Evolutionary conservation across 2,888 invertebrate species (phyloP).

Genomic region (Argyra leucocephala): DNA sequence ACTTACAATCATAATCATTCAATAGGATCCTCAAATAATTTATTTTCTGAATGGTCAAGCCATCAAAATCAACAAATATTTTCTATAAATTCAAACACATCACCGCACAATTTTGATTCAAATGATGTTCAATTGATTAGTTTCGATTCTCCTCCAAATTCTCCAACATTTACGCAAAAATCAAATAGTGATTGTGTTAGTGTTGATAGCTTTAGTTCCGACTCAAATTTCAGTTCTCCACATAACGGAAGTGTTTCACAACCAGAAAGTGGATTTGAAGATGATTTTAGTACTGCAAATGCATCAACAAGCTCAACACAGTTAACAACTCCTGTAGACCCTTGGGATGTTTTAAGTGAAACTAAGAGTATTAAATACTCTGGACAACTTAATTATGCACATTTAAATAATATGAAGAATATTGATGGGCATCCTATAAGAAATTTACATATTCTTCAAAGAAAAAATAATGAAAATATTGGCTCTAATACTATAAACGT

Average conservation of each 20-base stretch:
- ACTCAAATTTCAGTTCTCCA: slow-evolving; percentile 53
- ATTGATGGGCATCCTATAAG: slow-evolving; percentile 32
- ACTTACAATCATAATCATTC: not conserved
- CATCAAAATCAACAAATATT: not conserved
- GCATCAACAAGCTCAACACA: slow-evolving; percentile 25
- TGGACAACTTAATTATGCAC: slow-evolving; percentile 35
- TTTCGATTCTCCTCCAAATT: slow-evolving; percentile 62
- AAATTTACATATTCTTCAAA: slow-evolving; percentile 27
- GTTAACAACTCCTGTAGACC: slow-evolving; percentile 37
- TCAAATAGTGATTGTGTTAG: slow-evolving; percentile 67
- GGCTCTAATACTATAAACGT: slow-evolving; percentile 48
- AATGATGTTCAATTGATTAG: slow-evolving; percentile 52
- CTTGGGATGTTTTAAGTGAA: slow-evolving; percentile 39
- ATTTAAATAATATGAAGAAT: slow-evolving; percentile 9
- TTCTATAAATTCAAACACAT: slow-evolving; percentile 10
- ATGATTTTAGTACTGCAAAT: slow-evolving; percentile 57
- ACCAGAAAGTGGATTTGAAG: slow-evolving; percentile 73
- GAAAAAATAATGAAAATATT: slow-evolving; percentile 41
- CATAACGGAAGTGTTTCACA: slow-evolving; percentile 56
- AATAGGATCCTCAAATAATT: not conserved
- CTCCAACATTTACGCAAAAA: slow-evolving; percentile 63
- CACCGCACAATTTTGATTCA: not conserved
- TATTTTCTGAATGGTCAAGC: not conserved
- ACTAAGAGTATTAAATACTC: slow-evolving; percentile 32
- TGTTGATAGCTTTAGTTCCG: slow-evolving; percentile 66